Percentiles rank a stretch among this genome's conserved stretches.
phyloP scores from a whole-genome alignment of 1,140 invertebrate genomes.

The Gryon sp. region DNA sequence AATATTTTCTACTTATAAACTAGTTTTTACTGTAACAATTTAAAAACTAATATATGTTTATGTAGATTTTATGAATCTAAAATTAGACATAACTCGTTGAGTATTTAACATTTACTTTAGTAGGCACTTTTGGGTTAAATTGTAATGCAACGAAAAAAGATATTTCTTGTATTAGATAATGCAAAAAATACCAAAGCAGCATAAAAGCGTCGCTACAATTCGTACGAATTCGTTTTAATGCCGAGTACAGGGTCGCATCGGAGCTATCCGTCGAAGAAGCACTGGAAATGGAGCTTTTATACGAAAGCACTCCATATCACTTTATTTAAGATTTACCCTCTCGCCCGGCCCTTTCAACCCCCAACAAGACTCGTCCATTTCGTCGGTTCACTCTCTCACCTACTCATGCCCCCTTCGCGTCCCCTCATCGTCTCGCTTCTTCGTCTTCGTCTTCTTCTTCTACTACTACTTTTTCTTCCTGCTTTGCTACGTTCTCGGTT shows the following conservation, averaged over 20 bases:
- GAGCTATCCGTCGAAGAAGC: slow-evolving; percentile 74
- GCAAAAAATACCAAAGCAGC: slow-evolving; percentile 51
- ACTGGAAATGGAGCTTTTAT: slow-evolving; percentile 80
- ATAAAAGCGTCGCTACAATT: slow-evolving; percentile 60
- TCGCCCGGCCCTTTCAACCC: slow-evolving; percentile 78
- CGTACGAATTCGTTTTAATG: slow-evolving; percentile 65
- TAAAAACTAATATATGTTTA: no score
- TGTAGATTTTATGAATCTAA: neutral
- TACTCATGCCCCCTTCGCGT: slow-evolving; percentile 27
- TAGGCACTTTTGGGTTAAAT: slow-evolving; percentile 29
- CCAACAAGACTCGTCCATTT: slow-evolving; percentile 81
- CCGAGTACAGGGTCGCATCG: slow-evolving; percentile 63
- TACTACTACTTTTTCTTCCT: slow-evolving; percentile 2
- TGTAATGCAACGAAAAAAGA: slow-evolving; percentile 32
- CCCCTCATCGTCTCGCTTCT: slow-evolving; percentile 20
- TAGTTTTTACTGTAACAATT: no score
- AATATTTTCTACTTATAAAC: no score
- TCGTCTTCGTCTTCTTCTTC: slow-evolving; percentile 14
- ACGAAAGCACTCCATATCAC: slow-evolving; percentile 81
- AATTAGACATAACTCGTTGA: no score
- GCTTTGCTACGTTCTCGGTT: neutral
- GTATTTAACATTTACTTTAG: slow-evolving; percentile 32
- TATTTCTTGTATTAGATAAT: slow-evolving; percentile 58
- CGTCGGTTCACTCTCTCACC: slow-evolving; percentile 69
- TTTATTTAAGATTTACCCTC: slow-evolving; percentile 81